phyloP scores from a whole-genome alignment of 2,797 vertebrate genomes.

The Bucorvus abyssinicus region DNA sequence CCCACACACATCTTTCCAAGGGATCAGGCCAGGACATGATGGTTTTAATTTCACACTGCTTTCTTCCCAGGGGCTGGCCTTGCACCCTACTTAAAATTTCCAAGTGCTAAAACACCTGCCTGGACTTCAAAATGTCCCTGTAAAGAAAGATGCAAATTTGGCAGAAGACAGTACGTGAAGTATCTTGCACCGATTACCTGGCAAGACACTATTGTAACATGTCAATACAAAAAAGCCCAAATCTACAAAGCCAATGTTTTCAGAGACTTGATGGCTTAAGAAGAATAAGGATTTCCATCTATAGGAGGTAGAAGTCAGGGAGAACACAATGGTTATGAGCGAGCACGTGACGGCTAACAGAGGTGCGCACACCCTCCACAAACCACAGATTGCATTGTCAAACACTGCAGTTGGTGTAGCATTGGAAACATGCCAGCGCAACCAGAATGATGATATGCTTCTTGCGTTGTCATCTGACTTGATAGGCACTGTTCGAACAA shows the following conservation, averaged over 20 bases:
- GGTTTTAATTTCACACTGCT: background rate
- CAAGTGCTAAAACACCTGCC: background rate
- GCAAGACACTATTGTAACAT: background rate
- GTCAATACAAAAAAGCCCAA: background rate
- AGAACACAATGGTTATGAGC: background rate
- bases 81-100: background rate
- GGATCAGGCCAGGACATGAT: background rate
- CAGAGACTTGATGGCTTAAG: background rate
- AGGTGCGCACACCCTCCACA: background rate
- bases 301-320: background rate
- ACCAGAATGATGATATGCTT: background rate
- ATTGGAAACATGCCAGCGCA: background rate
- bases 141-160: background rate
- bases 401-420: background rate
- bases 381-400: background rate
- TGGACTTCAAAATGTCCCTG: background rate
- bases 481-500: background rate
- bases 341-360: background rate
- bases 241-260: background rate
- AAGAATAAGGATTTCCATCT: slow-evolving; percentile 6
- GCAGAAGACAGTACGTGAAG: background rate
- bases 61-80: background rate
- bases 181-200: background rate
- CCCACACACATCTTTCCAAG: background rate
- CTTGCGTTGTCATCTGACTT: slow-evolving; percentile 29